Percentiles rank a stretch among this genome's conserved stretches.
phyloP scores from a whole-genome alignment of 2,888 invertebrate genomes.

The Pristionchus maxplancki region DNA sequence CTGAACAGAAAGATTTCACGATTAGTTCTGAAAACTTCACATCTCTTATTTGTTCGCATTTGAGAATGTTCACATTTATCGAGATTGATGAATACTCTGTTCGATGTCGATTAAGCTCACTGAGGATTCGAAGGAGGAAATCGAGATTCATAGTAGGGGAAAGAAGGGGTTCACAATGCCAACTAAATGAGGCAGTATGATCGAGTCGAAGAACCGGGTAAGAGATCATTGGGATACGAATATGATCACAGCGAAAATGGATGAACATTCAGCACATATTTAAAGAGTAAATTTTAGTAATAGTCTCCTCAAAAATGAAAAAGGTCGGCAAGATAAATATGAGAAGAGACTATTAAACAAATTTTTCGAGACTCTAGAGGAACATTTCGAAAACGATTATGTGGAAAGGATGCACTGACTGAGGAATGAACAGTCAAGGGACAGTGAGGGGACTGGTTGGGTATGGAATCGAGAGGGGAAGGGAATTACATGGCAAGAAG shows the following conservation, averaged over 20 bases:
- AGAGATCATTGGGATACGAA: neutral
- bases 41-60: no score
- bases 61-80: neutral
- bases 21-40: no score
- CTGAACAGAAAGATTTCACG: no score
- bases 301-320: neutral
- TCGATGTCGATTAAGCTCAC: neutral
- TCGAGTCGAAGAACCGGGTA: neutral
- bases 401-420: no score
- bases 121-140: neutral
- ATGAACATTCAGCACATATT: neutral
- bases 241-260: neutral
- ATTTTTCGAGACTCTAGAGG: neutral
- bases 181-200: neutral
- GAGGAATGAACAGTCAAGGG: no score
- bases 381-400: no score
- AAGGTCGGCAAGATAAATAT: neutral
- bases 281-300: neutral
- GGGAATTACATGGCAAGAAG: neutral
- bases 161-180: neutral
- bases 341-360: neutral
- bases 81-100: neutral
- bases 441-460: no score
- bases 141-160: neutral
- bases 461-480: no score